These are phyloP conservation scores for Leptinotarsa undecemlineata DNA, from an alignment of 1,140 invertebrate genomes.

Conservation along the genomic window DNA sequence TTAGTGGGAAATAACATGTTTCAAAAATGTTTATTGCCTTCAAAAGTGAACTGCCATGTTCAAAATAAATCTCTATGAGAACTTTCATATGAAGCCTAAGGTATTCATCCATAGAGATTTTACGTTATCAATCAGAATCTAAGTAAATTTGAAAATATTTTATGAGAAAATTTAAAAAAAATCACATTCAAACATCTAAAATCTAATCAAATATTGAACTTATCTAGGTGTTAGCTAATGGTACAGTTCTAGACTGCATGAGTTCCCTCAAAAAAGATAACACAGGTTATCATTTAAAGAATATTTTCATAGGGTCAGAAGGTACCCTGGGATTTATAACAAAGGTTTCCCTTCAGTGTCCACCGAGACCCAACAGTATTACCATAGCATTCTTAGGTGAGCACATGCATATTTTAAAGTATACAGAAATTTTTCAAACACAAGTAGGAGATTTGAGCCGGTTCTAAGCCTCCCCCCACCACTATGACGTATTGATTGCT, in stretches of 20 bases:
- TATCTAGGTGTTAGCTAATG: conserved; percentile 83
- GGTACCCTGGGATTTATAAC: conserved; percentile 95
- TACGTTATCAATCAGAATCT: too few relatives aligned
- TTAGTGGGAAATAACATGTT: too few relatives aligned
- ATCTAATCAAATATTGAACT: not conserved
- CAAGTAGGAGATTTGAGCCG: too few relatives aligned
- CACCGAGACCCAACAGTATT: conserved; percentile 75
- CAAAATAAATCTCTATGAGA: too few relatives aligned
- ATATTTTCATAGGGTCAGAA: conserved; percentile 97
- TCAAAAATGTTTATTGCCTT: too few relatives aligned
- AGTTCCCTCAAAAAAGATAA: conserved; percentile 93
- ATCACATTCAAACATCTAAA: not conserved
- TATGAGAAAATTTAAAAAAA: not conserved
- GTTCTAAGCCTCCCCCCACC: too few relatives aligned
- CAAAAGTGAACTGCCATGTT: too few relatives aligned
- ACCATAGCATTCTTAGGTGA: conserved; percentile 88
- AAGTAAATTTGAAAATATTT: not conserved
- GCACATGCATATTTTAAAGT: conserved; percentile 21
- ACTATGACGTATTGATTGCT: too few relatives aligned
- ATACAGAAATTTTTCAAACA: not conserved
- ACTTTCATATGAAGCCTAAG: too few relatives aligned
- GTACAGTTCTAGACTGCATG: conserved; percentile 84
- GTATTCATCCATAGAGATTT: too few relatives aligned
- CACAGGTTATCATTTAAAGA: conserved; percentile 95
- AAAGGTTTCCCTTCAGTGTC: conserved; percentile 88